phyloP scores from a whole-genome alignment of 2,888 invertebrate species.

The Ryuthela nishihirai region DNA sequence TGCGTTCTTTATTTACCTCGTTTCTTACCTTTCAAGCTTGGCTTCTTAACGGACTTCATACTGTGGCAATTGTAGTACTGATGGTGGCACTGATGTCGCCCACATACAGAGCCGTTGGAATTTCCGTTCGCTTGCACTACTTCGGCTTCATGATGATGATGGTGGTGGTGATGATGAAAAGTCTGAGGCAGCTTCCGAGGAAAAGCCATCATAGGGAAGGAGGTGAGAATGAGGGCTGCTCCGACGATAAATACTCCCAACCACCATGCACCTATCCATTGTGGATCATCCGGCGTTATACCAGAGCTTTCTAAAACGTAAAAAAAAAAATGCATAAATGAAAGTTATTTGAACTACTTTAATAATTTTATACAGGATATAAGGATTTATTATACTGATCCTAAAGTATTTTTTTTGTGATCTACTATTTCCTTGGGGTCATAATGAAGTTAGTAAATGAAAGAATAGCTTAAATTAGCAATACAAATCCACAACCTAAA shows the following conservation, averaged over 20 bases:
- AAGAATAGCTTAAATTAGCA: too few species aligned
- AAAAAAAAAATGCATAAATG: neutral
- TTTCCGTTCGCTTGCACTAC: constrained; percentile 13
- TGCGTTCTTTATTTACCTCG: too few species aligned
- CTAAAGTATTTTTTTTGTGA: neutral
- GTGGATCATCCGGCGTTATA: constrained; percentile 61
- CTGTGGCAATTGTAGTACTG: too few species aligned
- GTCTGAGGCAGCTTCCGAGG: constrained; percentile 64
- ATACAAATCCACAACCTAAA: too few species aligned
- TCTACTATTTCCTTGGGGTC: neutral
- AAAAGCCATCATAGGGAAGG: constrained; percentile 86
- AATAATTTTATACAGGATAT: neutral
- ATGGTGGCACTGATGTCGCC: too few species aligned
- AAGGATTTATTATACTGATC: neutral
- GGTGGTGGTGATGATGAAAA: constrained; percentile 48
- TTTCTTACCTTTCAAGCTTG: constrained; percentile 8
- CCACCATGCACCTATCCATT: constrained; percentile 99
- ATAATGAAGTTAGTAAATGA: too few species aligned
- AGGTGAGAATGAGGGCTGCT: constrained; percentile 72
- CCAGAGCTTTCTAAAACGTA: constrained; percentile 20
- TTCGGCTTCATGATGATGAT: constrained; percentile 48
- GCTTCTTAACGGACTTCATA: neutral
- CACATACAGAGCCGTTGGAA: constrained; percentile 1
- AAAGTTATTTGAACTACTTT: neutral
- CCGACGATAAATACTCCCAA: constrained; percentile 78